phyloP scores from a whole-genome alignment of 2,888 invertebrate genomes.

The Operophtera brumata region DNA sequence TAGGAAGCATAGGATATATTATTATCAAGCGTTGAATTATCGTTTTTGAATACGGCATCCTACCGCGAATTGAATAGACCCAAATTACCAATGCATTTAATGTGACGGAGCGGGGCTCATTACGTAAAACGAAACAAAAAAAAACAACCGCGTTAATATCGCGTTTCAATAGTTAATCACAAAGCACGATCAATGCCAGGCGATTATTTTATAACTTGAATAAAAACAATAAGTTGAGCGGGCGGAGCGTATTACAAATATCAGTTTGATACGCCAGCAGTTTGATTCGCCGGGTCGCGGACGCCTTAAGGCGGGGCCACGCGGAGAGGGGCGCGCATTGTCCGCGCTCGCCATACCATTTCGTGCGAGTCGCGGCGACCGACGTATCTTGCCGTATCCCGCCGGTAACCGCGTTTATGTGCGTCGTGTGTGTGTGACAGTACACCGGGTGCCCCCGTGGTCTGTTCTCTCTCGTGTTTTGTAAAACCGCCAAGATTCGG shows the following conservation, averaged over 20 bases:
- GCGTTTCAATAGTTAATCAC: slow-evolving; percentile 52
- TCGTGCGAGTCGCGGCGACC: slow-evolving; percentile 58
- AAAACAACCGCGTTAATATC: slow-evolving; percentile 42
- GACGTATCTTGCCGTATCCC: slow-evolving; percentile 46
- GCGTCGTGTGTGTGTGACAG: slow-evolving; percentile 60
- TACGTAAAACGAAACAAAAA: slow-evolving; percentile 41
- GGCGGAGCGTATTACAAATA: slow-evolving; percentile 74
- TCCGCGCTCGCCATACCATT: slow-evolving; percentile 58
- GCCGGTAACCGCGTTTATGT: slow-evolving; percentile 45
- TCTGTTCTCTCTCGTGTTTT: slow-evolving; percentile 56
- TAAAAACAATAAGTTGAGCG: slow-evolving; percentile 73
- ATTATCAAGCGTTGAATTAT: slow-evolving; percentile 7
- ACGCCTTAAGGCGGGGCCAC: slow-evolving; percentile 74
- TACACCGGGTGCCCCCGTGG: slow-evolving; percentile 57
- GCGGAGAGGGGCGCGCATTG: slow-evolving; percentile 55
- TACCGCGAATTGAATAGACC: slow-evolving; percentile 18
- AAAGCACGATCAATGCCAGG: slow-evolving; percentile 52
- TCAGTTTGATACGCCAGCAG: slow-evolving; percentile 75
- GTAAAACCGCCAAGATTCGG: slow-evolving; percentile 88
- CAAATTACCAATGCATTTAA: slow-evolving; percentile 26
- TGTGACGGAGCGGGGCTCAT: slow-evolving; percentile 33
- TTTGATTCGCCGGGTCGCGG: slow-evolving; percentile 75
- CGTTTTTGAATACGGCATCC: slow-evolving; percentile 15
- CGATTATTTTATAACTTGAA: slow-evolving; percentile 75
- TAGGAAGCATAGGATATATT: too few relatives aligned